These are phyloP conservation scores for Bombylius major DNA, from an alignment of 2,888 invertebrate species.

Conservation along the genomic window DNA sequence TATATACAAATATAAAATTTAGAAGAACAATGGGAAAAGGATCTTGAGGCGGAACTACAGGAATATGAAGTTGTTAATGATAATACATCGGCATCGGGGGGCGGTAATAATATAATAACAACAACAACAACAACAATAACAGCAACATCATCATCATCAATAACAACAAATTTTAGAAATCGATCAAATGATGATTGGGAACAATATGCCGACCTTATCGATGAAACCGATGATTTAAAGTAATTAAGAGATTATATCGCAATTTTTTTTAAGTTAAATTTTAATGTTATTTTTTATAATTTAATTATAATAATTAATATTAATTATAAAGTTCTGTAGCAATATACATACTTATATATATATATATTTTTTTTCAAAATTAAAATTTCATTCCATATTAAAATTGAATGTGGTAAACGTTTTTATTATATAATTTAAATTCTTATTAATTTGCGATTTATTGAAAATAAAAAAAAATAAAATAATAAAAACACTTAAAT, in stretches of 20 bases:
- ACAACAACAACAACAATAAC: conserved; percentile 22
- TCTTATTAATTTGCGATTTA: no score
- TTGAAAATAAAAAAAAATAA: no score
- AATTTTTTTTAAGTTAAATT: conserved; percentile 35
- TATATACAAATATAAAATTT: conserved; percentile 13
- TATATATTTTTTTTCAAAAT: no score
- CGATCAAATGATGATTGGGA: conserved; percentile 37
- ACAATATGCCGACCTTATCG: conserved; percentile 37
- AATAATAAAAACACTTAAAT: no score
- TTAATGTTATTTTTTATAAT: no score
- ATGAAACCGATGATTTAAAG: conserved; percentile 39
- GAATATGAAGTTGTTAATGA: conserved; percentile 82
- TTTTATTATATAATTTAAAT: no score
- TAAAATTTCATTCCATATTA: no score
- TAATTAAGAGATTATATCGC: conserved; percentile 39
- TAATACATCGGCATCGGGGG: conserved; percentile 26
- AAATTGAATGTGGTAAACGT: no score
- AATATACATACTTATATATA: no score
- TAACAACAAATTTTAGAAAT: conserved; percentile 30
- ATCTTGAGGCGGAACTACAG: conserved; percentile 86
- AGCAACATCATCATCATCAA: conserved; percentile 26
- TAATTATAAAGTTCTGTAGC: no score
- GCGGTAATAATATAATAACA: conserved; percentile 9
- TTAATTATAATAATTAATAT: no score
- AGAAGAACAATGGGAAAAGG: conserved; percentile 92